Evolutionary conservation across 2,113 vertebrate genomes (phyloP).

Genomic region (Paracanthobrama guichenoti): DNA sequence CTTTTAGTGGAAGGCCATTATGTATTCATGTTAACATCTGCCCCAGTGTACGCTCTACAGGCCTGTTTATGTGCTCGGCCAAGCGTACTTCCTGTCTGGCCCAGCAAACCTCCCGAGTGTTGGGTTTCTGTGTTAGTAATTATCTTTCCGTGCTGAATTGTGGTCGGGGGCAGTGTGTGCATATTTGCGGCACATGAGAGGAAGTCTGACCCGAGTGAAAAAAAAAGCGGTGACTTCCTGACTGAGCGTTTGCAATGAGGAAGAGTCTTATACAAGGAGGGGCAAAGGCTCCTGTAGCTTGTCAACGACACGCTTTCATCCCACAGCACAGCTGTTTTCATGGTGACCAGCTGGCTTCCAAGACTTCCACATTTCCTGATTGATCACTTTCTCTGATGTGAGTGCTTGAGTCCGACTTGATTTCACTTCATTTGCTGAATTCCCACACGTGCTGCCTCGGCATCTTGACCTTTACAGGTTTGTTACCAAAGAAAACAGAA

Average conservation of each 20-base stretch:
- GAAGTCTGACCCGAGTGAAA: constrained; percentile 40
- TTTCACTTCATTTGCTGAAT: constrained; percentile 8
- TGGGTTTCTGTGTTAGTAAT: constrained; percentile 10
- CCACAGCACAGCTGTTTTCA: constrained; percentile 9
- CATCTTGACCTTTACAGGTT: not conserved
- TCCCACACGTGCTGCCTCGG: not conserved
- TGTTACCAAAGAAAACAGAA: not conserved
- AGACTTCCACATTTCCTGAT: not conserved
- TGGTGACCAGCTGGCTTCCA: not conserved
- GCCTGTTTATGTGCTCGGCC: not conserved
- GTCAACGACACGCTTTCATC: constrained; percentile 29
- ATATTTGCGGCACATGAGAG: constrained; percentile 26
- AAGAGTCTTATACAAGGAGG: constrained; percentile 31
- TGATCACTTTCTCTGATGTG: not conserved
- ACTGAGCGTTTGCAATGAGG: constrained; percentile 24
- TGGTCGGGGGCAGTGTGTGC: constrained; percentile 10
- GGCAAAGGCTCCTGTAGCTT: constrained; percentile 27
- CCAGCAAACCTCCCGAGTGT: not conserved
- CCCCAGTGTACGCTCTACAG: not conserved
- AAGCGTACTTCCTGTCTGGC: not conserved
- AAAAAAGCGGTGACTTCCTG: constrained; percentile 41
- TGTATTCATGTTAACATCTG: constrained; percentile 3
- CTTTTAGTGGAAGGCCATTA: not conserved
- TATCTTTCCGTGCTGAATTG: constrained; percentile 14
- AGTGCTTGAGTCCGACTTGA: not conserved